Conservation (phyloP, 2,888 invertebrate species). For the Phaonia tiefii region DNA sequence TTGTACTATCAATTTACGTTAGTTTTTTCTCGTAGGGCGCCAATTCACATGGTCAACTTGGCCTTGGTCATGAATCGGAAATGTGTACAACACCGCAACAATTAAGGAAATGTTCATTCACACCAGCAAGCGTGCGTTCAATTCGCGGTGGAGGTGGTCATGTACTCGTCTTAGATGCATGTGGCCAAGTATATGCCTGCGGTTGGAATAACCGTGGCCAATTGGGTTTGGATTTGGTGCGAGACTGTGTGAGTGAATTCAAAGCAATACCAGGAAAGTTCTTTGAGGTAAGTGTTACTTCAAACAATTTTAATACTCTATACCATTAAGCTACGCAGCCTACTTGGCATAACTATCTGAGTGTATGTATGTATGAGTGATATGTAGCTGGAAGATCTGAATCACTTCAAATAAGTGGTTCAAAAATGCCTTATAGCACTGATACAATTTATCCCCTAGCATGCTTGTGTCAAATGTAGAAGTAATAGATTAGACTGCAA, state of each 20-base stretch:
- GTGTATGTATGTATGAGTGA: too few relatives aligned
- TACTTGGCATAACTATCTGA: too few relatives aligned
- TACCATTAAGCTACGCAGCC: too few relatives aligned
- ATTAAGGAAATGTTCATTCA: constrained; percentile 75
- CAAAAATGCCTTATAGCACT: too few relatives aligned
- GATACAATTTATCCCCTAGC: too few relatives aligned
- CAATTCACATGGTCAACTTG: constrained; percentile 91
- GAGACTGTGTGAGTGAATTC: constrained; percentile 77
- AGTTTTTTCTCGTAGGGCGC: constrained; percentile 85
- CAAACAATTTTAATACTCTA: too few relatives aligned
- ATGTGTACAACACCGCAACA: constrained; percentile 84
- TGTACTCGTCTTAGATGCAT: constrained; percentile 85
- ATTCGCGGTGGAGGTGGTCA: constrained; percentile 91
- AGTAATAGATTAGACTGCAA: too few relatives aligned
- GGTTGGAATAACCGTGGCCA: constrained; percentile 91
- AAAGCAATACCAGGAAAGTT: constrained; percentile 81
- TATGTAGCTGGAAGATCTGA: too few relatives aligned
- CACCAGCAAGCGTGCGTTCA: constrained; percentile 82
- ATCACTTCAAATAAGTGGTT: too few relatives aligned
- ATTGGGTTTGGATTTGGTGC: constrained; percentile 81
- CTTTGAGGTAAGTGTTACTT: constrained; percentile 79
- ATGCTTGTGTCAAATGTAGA: too few relatives aligned
- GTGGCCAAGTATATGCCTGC: constrained; percentile 87
- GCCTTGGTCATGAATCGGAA: constrained; percentile 85
- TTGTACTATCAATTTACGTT: neutral